Base-by-base conservation (phyloP, 1,140 invertebrate genomes). In the Drosophila oshimai region DNA sequence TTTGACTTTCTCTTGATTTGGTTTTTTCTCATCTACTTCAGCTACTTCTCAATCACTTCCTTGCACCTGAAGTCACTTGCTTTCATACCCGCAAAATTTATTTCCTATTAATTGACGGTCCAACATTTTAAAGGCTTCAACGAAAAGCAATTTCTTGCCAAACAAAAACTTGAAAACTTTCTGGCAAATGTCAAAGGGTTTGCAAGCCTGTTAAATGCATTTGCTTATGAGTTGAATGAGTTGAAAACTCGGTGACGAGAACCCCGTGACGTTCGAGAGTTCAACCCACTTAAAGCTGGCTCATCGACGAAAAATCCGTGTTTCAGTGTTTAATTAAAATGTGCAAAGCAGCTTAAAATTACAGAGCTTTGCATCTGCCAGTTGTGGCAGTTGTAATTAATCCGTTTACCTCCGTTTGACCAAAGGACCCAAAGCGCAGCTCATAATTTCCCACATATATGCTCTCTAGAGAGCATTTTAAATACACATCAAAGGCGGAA, bases 391-490 rank as follows among this genome's bases (percentile, higher is more conserved):
- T 12, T 49, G 67, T 70, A 70, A 70, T 70, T 70, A 70, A 86
- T 87, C 81, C 83, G 72, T 76, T 86, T 86, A 72, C 46, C 58
- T 62, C 26, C 64, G 62, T 64, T 74, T 70, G 76, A 57, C 64
- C 70, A 61, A 46, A 12, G 29, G 22, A 44, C 36, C 33, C 54
- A 28, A 51, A 70, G 46, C 46, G 50, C 42, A 58, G 46, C 73
- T 74, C 78, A 86, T 86, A 86, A 87, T 87, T 86, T 86, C 81
- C 81, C 81, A 87, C 53, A 87, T 87, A 81, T 70, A 73, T 57
- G 47, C 44, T 20, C 39, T 36, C 36, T 4, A 17, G 31, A 18
- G 12, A 47, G 60, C 49, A 60, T 72, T 86, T 76, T 76, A 86
- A 86, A 76, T 76, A 80, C 81, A 86, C 80, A 80, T 86, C 80